Percentiles rank a stretch among this genome's conserved stretches.
Evolutionary conservation across 1,140 invertebrate species (phyloP).

Genomic region (Gryon sp.): DNA sequence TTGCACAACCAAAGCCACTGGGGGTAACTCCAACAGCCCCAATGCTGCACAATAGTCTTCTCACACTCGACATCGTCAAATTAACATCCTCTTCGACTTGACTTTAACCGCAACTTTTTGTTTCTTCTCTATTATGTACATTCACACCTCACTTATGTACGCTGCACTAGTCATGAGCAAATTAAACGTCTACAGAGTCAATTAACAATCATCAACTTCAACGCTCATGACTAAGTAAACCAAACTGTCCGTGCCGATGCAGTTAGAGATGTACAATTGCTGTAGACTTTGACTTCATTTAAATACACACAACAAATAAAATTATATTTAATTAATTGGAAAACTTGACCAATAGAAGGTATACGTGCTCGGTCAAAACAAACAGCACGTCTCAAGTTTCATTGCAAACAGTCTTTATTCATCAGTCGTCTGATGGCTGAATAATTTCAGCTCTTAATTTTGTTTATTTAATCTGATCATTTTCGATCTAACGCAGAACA

Average conservation of each 20-base stretch:
- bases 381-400: constrained; percentile 52
- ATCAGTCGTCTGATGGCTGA: constrained; percentile 62
- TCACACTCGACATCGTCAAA: constrained; percentile 60
- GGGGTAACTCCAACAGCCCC: constrained; percentile 65
- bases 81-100: constrained; percentile 66
- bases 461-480: constrained; percentile 52
- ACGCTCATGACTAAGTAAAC: no score
- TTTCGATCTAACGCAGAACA: constrained; percentile 2
- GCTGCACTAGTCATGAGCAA: constrained; percentile 26
- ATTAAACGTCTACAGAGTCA: constrained; percentile 14
- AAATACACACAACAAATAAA: constrained; percentile 51
- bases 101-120: constrained; percentile 64
- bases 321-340: constrained; percentile 72
- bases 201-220: no score
- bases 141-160: constrained; percentile 70
- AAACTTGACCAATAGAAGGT: constrained; percentile 74
- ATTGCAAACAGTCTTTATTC: constrained; percentile 62
- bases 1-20: constrained; percentile 57
- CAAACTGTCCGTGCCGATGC: no score
- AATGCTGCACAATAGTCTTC: constrained; percentile 67
- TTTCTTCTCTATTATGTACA: constrained; percentile 60
- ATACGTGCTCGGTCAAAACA: constrained; percentile 67
- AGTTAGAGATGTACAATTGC: constrained; percentile 17
- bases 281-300: constrained; percentile 54
- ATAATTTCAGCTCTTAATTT: constrained; percentile 59